Evolutionary conservation across 2,888 invertebrate species (phyloP).

Genomic region (Trichopoda pennipes): DNA sequence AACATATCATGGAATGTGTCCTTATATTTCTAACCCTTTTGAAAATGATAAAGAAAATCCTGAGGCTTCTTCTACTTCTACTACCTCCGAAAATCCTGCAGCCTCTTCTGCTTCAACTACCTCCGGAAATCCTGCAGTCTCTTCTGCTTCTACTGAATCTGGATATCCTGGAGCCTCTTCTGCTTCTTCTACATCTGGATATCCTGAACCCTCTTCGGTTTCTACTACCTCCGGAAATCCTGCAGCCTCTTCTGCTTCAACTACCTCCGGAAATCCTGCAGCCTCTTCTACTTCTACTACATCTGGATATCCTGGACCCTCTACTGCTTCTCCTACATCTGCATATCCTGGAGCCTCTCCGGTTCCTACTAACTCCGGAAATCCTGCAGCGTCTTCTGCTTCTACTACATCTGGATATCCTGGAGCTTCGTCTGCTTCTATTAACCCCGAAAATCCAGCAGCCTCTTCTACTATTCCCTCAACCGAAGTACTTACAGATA

Average conservation of each 20-base stretch:
- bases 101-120: slow-evolving; percentile 67
- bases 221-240: slow-evolving; percentile 11
- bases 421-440: too few species aligned
- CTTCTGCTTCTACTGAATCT: too few species aligned
- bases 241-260: slow-evolving; percentile 64
- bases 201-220: slow-evolving; percentile 15
- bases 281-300: too few species aligned
- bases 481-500: too few species aligned
- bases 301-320: too few species aligned
- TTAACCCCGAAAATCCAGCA: too few species aligned
- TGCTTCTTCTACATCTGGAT: too few species aligned
- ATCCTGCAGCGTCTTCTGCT: slow-evolving; percentile 61
- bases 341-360: slow-evolving; percentile 24
- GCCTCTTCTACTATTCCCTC: too few species aligned
- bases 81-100: slow-evolving; percentile 16
- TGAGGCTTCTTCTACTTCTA: slow-evolving; percentile 18
- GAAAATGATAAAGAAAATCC: slow-evolving; percentile 25
- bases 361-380: neutral
- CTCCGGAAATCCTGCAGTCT: too few species aligned
- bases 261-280: too few species aligned
- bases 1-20: slow-evolving; percentile 74
- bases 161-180: too few species aligned
- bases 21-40: slow-evolving; percentile 35
- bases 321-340: too few species aligned
- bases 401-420: slow-evolving; percentile 64